Evolutionary conservation across 2,113 vertebrate species (phyloP).

Genomic region (Dendrocopos noguchii): DNA sequence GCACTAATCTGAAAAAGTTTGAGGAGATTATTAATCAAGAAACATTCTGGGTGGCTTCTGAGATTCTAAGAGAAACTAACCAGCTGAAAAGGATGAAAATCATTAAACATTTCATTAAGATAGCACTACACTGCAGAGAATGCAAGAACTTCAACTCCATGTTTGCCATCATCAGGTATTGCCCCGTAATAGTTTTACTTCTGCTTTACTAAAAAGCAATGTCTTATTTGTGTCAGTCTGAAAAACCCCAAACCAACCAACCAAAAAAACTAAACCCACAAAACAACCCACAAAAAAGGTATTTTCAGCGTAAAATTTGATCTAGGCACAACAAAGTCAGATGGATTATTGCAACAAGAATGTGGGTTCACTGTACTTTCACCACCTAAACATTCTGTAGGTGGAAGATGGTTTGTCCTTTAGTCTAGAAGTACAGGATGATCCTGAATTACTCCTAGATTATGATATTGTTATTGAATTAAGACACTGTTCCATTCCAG

Average conservation of each 20-base stretch:
- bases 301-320: neutral
- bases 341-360: neutral
- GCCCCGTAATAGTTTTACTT: neutral
- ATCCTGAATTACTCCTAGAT: neutral
- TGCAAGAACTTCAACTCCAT: conserved; percentile 99
- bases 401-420: neutral
- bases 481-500: neutral
- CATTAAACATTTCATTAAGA: conserved; percentile 98
- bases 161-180: conserved; percentile 98
- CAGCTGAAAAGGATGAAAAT: conserved; percentile 98
- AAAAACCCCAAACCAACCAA: neutral
- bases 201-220: neutral
- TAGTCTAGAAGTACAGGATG: neutral
- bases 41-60: conserved; percentile 98
- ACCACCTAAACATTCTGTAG: neutral
- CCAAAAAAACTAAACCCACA: neutral
- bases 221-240: neutral
- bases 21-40: conserved; percentile 98
- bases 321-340: neutral
- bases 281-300: too few relatives aligned
- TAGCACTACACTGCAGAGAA: conserved; percentile 96
- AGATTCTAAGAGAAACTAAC: conserved; percentile 94
- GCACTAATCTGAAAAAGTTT: conserved; percentile 92
- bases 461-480: neutral
- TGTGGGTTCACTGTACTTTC: neutral